phyloP scores from a whole-genome alignment of 2,113 vertebrate species.

The Neodon shergylaensis region DNA sequence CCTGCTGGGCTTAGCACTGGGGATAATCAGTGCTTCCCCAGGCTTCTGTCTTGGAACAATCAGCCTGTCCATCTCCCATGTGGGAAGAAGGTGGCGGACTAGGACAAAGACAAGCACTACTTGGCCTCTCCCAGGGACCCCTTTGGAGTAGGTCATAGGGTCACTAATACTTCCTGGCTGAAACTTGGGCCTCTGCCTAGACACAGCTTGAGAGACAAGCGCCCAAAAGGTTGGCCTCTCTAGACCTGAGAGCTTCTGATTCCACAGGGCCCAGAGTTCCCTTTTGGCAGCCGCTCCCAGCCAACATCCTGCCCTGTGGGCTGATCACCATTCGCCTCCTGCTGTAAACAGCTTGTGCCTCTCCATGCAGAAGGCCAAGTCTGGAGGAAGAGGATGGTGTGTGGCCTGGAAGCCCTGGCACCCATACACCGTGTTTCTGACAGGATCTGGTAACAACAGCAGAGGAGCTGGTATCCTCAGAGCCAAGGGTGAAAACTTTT shows the following conservation, averaged over 20 bases:
- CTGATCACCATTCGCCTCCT: not conserved
- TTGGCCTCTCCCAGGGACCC: conserved; percentile 73
- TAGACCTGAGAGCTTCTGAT: conserved; percentile 60
- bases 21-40: conserved; percentile 41
- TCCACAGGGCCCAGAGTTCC: conserved; percentile 9
- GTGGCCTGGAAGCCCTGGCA: conserved; percentile 21
- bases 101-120: conserved; percentile 39
- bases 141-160: conserved; percentile 59
- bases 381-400: not conserved
- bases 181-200: conserved; percentile 73
- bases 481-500: conserved; percentile 61
- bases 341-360: conserved; percentile 62
- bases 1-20: conserved; percentile 58
- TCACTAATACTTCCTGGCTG: conserved; percentile 74
- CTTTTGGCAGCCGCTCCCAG: conserved; percentile 58
- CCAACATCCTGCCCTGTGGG: conserved; percentile 64
- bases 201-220: conserved; percentile 76
- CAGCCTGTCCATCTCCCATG: conserved; percentile 23
- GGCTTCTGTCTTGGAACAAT: conserved; percentile 55
- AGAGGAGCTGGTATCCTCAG: conserved; percentile 19
- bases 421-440: not conserved
- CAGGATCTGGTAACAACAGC: conserved; percentile 37
- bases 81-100: conserved; percentile 3
- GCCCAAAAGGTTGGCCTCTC: conserved; percentile 54
- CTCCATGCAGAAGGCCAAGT: conserved; percentile 19